Conservation (phyloP, 2,888 invertebrate genomes). For the Tipula vernalis region DNA sequence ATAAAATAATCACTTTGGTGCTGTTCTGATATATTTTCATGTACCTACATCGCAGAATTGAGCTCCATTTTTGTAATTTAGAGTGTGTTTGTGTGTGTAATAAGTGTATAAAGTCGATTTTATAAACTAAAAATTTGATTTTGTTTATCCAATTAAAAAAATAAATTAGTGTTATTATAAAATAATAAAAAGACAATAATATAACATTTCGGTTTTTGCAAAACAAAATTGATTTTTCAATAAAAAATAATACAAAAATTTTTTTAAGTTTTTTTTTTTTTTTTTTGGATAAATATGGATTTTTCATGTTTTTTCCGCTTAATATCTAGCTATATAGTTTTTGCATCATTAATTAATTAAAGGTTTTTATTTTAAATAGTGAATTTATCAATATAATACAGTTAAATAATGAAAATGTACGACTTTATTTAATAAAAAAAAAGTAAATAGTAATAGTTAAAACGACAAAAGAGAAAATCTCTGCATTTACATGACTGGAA, state of each 20-base stretch:
- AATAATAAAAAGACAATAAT: neutral
- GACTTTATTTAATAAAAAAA: neutral
- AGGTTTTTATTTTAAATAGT: neutral
- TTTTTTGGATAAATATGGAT: neutral
- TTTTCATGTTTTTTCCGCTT: neutral
- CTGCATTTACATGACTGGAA: neutral
- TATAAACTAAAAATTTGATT: neutral
- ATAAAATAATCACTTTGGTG: neutral
- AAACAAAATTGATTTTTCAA: neutral
- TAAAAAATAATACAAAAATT: neutral
- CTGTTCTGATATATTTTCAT: neutral
- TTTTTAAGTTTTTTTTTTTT: neutral
- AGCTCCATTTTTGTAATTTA: neutral
- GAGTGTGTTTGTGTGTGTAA: neutral
- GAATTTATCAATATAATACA: neutral
- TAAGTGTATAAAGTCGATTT: neutral
- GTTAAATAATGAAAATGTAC: neutral
- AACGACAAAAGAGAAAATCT: neutral
- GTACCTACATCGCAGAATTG: neutral
- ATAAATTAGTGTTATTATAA: neutral
- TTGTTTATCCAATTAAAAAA: neutral
- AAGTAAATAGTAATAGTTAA: neutral
- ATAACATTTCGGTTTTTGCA: neutral
- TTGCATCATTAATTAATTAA: neutral
- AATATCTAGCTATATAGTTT: neutral